phyloP scores from a whole-genome alignment of 2,797 vertebrate species.

The Centroberyx gerrardi region DNA sequence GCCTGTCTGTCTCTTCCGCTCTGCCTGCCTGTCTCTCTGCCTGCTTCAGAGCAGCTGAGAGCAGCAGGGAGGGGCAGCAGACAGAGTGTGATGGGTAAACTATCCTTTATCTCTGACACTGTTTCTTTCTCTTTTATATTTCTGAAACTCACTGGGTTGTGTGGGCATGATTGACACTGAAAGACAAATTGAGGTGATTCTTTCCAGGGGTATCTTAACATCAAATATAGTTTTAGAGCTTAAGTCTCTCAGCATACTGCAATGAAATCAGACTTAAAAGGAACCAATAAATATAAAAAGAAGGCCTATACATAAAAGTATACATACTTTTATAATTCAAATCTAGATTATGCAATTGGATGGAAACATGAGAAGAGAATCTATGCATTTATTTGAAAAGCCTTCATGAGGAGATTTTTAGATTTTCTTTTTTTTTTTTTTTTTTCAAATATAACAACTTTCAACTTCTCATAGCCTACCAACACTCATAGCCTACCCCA shows the following conservation, averaged over 20 bases:
- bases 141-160: neutral
- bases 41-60: slow-evolving; percentile 4
- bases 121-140: neutral
- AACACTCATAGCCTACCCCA: too few species aligned
- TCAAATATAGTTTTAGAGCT: too few species aligned
- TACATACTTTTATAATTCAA: neutral
- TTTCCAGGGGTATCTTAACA: too few species aligned
- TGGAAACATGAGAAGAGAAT: neutral
- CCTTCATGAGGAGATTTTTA: neutral
- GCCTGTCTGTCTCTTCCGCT: neutral
- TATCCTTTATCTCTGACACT: slow-evolving; percentile 27
- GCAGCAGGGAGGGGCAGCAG: slow-evolving; percentile 55
- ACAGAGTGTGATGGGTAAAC: slow-evolving; percentile 35
- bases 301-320: too few species aligned
- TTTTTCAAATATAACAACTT: too few species aligned
- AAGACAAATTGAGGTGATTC: neutral
- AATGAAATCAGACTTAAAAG: too few species aligned
- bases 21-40: neutral
- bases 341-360: neutral
- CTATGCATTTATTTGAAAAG: neutral
- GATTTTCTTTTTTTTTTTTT: neutral
- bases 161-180: neutral
- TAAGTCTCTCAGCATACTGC: too few species aligned
- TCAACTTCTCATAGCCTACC: too few species aligned
- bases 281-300: too few species aligned